Evolutionary conservation across 2,113 vertebrate species (phyloP).

Genomic region (Xenotilapia caudafasciata): DNA sequence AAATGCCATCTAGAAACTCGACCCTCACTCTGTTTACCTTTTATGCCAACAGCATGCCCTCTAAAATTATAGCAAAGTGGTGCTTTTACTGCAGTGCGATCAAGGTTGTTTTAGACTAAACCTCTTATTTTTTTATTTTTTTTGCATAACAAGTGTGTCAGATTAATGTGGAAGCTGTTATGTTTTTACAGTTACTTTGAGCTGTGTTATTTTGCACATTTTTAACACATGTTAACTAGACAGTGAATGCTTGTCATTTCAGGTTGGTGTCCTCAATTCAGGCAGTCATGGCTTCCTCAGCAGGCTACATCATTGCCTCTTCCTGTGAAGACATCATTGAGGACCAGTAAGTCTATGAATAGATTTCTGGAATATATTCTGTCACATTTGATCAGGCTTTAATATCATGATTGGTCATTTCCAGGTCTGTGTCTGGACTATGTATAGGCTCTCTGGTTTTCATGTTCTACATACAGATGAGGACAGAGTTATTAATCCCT

Average conservation of each 20-base stretch:
- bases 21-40: neutral
- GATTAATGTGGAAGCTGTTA: neutral
- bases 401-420: neutral
- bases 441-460: neutral
- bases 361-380: neutral
- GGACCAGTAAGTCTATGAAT: slow-evolving; percentile 77
- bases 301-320: slow-evolving; percentile 83
- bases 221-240: neutral
- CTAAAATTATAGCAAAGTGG: neutral
- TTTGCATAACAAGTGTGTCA: neutral
- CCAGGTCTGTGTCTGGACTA: neutral
- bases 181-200: neutral
- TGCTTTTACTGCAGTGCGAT: neutral
- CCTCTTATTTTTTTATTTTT: neutral
- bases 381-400: neutral
- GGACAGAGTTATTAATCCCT: neutral
- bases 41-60: neutral
- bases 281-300: slow-evolving; percentile 86
- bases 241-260: neutral
- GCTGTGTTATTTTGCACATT: neutral
- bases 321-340: slow-evolving; percentile 85
- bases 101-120: neutral
- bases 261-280: slow-evolving; percentile 86
- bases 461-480: neutral
- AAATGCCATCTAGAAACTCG: neutral